These are phyloP conservation scores for Apis laboriosa DNA, from an alignment of 1,140 invertebrate genomes.

Conservation along the genomic window DNA sequence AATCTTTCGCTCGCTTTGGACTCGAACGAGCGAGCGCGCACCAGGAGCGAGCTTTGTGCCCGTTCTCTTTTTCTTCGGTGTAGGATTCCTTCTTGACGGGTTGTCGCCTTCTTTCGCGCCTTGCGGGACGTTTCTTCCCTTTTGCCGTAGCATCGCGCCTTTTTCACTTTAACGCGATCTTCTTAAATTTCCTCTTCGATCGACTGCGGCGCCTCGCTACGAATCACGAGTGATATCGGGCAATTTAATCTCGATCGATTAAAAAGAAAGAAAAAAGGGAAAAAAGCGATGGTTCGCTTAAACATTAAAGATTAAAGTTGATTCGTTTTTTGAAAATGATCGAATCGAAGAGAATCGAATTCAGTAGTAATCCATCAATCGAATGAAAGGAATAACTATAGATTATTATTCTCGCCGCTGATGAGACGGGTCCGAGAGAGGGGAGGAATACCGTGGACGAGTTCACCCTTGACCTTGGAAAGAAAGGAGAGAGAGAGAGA, in stretches of 20 bases:
- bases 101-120: conserved; percentile 32
- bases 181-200: neutral
- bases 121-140: neutral
- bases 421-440: neutral
- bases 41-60: conserved; percentile 7
- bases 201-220: neutral
- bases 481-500: neutral
- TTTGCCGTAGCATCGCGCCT: neutral
- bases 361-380: too few relatives aligned
- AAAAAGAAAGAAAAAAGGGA: too few relatives aligned
- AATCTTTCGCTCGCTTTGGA: conserved; percentile 33
- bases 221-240: neutral
- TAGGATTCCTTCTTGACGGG: conserved; percentile 47
- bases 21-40: neutral
- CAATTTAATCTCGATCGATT: too few relatives aligned
- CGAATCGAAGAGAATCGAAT: neutral
- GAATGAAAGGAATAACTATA: too few relatives aligned
- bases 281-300: too few relatives aligned
- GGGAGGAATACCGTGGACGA: neutral
- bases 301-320: too few relatives aligned
- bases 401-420: neutral
- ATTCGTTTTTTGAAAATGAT: too few relatives aligned
- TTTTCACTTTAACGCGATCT: neutral
- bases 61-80: conserved; percentile 18
- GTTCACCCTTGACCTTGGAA: neutral